These are phyloP conservation scores for Limnephilus lunatus DNA, from an alignment of 2,888 invertebrate genomes.

Conservation along the genomic window DNA sequence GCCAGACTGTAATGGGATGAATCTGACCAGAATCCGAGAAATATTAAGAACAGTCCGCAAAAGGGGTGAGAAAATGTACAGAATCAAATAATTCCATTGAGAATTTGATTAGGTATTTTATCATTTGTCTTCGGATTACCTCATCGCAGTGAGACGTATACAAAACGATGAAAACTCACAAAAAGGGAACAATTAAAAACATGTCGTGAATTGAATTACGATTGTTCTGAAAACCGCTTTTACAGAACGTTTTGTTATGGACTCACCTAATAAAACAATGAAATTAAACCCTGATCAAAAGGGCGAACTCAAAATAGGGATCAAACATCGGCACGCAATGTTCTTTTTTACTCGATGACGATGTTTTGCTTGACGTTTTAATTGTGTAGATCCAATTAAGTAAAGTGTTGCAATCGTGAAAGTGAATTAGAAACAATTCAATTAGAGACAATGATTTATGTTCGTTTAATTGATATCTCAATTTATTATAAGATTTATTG, in stretches of 20 bases:
- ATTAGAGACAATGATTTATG: background rate
- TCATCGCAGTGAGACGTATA: too few relatives aligned
- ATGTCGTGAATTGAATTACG: background rate
- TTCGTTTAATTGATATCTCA: background rate
- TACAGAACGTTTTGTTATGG: background rate
- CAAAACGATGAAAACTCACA: background rate
- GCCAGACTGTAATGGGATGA: slow-evolving; percentile 34
- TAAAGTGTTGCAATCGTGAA: background rate
- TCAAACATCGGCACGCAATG: background rate
- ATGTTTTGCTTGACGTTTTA: background rate
- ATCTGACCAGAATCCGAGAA: background rate
- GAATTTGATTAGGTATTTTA: background rate
- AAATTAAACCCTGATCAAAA: background rate
- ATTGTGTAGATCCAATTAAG: background rate
- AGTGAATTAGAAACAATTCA: background rate
- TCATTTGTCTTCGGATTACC: background rate
- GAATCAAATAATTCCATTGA: background rate
- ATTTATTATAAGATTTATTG: background rate
- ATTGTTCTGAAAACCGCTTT: background rate
- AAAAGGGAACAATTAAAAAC: background rate
- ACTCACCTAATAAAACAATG: background rate
- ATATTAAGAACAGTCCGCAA: background rate
- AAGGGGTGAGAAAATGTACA: background rate
- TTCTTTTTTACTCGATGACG: background rate
- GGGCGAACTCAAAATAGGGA: background rate